phyloP scores from a whole-genome alignment of 2,797 vertebrate genomes.

The Petrocephalus sullivani region DNA sequence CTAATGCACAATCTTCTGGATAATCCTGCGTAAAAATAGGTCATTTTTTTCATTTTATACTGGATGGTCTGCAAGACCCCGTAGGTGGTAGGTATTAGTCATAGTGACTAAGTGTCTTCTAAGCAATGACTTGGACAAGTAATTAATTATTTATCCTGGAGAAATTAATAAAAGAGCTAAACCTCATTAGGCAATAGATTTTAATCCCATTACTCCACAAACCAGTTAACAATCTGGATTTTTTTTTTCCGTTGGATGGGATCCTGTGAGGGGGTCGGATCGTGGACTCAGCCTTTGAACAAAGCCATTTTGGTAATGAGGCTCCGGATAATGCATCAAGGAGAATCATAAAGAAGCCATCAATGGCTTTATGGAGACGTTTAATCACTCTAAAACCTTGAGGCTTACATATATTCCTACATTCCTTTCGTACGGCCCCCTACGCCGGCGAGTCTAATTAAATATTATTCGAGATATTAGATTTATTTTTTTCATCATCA shows the following conservation, averaged over 20 bases:
- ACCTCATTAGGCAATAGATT: slow-evolving; percentile 67
- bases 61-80: background rate
- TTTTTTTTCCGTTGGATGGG: slow-evolving; percentile 37
- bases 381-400: slow-evolving; percentile 46
- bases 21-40: background rate
- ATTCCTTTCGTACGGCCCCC: slow-evolving; percentile 51
- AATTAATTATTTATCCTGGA: slow-evolving; percentile 62
- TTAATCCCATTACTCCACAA: slow-evolving; percentile 64
- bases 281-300: slow-evolving; percentile 16
- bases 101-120: background rate
- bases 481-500: slow-evolving; percentile 38
- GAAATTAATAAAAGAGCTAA: slow-evolving; percentile 59
- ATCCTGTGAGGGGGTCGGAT: background rate
- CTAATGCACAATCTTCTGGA: background rate
- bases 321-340: slow-evolving; percentile 54
- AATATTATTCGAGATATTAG: slow-evolving; percentile 51
- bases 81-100: background rate
- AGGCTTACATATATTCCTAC: slow-evolving; percentile 20
- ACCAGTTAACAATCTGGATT: slow-evolving; percentile 39
- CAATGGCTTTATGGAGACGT: slow-evolving; percentile 51
- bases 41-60: background rate
- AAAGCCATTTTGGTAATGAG: slow-evolving; percentile 64
- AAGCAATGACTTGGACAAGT: slow-evolving; percentile 55
- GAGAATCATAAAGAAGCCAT: slow-evolving; percentile 59
- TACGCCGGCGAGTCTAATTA: slow-evolving; percentile 51